Base-by-base conservation (phyloP, 2,797 vertebrate species). In the Epinephelus awoara region DNA sequence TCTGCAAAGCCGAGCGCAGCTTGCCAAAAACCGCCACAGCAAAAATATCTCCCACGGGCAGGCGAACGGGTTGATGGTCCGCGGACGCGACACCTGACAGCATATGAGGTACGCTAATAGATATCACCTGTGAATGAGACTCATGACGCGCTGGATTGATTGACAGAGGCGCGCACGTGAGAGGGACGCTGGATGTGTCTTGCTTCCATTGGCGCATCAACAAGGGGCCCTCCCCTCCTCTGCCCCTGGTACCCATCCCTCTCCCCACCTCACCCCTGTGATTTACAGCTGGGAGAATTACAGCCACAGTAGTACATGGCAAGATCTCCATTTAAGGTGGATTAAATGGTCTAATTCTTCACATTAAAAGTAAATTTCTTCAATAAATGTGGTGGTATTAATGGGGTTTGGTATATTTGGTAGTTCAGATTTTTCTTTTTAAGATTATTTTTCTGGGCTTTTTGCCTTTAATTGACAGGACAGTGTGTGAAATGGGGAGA, bases 101-200 rank as follows among this genome's bases (percentile, higher is more conserved):
- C 67, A 75, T 50, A 57, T 72, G 83, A 85, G 72, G 75, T 62
- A 58, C 40, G 75, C 72, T 93, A 91, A 94, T 90, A 80, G 79
- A 77, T 57, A 91, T 90, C 93, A 94, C 92, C 93, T 94, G 93
- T 87, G 89, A 68, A 13, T 8, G 80, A 72, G 74, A 44, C 38
- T 44, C 83, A 65, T 86, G 80, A 89, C 85, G 85, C 25, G 62
- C 65, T 0, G 23, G 50, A 59, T 56, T 89, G 86, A 91, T 90
- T 88, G 87, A 88, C 87, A 79, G 79, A 1, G 55, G 74, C 50
- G 51, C 44, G 62, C 83, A 84, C 74, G 88, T 75, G 80, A 85
- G 69, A 44, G 47, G 7, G 67, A 67, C 13, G 71, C 73, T 19
- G 73, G 62, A 51, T 51, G 76, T 11, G 67, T 27, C 46, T 59